Evolutionary conservation across 2,113 vertebrate genomes (phyloP).

Genomic region (Solenodon paradoxus): DNA sequence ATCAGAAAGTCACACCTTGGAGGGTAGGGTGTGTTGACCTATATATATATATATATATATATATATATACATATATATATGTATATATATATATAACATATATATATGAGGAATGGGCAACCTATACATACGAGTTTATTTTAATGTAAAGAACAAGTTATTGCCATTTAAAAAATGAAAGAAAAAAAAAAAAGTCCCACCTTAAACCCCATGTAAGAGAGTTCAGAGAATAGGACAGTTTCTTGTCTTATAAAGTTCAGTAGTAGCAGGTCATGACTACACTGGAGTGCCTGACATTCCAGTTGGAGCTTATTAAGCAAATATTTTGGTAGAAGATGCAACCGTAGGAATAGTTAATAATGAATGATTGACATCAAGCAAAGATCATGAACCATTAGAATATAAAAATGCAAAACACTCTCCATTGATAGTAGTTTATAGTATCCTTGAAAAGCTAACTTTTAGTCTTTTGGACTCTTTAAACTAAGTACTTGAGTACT

Average conservation of each 20-base stretch:
- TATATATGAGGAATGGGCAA: too few species aligned
- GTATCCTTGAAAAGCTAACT: constrained; percentile 60
- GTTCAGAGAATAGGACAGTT: constrained; percentile 73
- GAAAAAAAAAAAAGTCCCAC: constrained; percentile 84
- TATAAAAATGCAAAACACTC: constrained; percentile 53
- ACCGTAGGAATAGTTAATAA: constrained; percentile 22
- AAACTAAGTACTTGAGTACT: constrained; percentile 71
- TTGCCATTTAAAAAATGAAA: too few species aligned
- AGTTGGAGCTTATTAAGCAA: constrained; percentile 62
- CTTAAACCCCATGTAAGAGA: constrained; percentile 81
- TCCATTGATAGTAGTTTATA: constrained; percentile 60
- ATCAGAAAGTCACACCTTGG: too few species aligned
- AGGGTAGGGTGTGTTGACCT: too few species aligned
- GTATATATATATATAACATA: too few species aligned
- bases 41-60: too few species aligned
- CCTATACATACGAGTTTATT: too few species aligned
- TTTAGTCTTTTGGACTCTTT: constrained; percentile 73
- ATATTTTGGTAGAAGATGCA: constrained; percentile 52
- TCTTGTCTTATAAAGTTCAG: constrained; percentile 58
- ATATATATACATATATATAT: too few species aligned
- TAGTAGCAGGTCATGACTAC: constrained; percentile 82
- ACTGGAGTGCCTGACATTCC: constrained; percentile 72
- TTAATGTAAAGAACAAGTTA: too few species aligned
- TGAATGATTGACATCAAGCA: constrained; percentile 47
- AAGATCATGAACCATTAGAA: constrained; percentile 67